phyloP scores from a whole-genome alignment of 2,888 invertebrate species.

The Rambutsinella grinnellia region DNA sequence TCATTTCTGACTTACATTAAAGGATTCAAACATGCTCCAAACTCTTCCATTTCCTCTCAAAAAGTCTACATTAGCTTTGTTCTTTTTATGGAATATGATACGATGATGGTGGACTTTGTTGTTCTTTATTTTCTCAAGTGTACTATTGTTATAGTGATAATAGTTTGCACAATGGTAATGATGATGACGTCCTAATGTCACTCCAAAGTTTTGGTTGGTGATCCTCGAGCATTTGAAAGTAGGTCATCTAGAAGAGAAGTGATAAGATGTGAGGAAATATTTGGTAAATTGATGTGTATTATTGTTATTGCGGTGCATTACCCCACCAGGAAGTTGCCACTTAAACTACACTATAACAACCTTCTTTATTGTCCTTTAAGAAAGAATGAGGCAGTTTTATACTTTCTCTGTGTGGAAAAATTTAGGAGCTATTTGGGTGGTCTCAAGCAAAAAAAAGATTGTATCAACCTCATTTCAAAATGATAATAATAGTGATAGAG shows the following conservation, averaged over 20 bases:
- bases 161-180: background rate
- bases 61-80: background rate
- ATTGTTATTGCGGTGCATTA: background rate
- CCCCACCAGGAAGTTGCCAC: background rate
- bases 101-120: background rate
- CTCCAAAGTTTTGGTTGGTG: background rate
- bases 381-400: background rate
- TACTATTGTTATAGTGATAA: background rate
- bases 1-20: background rate
- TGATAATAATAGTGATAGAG: no score
- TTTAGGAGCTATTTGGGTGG: no score
- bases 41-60: background rate
- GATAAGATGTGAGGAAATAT: background rate
- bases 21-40: background rate
- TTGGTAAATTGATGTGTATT: background rate
- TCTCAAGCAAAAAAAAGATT: no score
- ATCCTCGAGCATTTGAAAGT: background rate
- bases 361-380: background rate
- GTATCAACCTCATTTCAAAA: no score
- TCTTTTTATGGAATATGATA: background rate
- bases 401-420: background rate
- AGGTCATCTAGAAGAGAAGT: background rate
- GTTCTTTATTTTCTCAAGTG: background rate
- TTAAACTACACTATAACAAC: background rate
- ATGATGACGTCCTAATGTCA: background rate